Evolutionary conservation across 2,113 vertebrate genomes (phyloP).

Genomic region (Girardinichthys multiradiatus): DNA sequence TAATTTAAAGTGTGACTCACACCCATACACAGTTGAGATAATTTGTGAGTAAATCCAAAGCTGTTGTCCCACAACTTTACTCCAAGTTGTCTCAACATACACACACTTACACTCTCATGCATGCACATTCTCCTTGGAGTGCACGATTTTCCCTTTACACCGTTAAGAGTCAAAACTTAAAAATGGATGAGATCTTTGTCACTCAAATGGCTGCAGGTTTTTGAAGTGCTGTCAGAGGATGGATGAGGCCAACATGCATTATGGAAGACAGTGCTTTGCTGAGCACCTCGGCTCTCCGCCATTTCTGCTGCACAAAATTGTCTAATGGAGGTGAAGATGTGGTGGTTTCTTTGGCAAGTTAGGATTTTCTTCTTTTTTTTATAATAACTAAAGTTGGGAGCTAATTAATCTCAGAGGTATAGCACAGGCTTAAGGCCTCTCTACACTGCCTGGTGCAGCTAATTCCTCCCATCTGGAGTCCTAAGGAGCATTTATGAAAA

Average conservation of each 20-base stretch:
- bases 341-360: slow-evolving; percentile 69
- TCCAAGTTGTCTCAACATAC: slow-evolving; percentile 70
- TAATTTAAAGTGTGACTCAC: slow-evolving; percentile 76
- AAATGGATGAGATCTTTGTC: slow-evolving; percentile 85
- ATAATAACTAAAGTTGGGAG: slow-evolving; percentile 77
- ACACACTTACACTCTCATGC: neutral
- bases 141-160: slow-evolving; percentile 53
- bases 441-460: slow-evolving; percentile 67
- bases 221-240: slow-evolving; percentile 78
- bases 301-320: slow-evolving; percentile 62
- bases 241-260: slow-evolving; percentile 79
- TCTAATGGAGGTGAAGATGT: slow-evolving; percentile 72
- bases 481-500: slow-evolving; percentile 74
- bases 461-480: slow-evolving; percentile 76
- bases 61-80: slow-evolving; percentile 76
- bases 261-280: slow-evolving; percentile 72
- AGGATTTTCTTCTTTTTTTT: slow-evolving; percentile 52
- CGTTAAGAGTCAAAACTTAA: slow-evolving; percentile 77
- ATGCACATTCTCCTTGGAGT: slow-evolving; percentile 17
- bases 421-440: slow-evolving; percentile 66
- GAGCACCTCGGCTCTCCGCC: slow-evolving; percentile 61
- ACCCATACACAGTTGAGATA: slow-evolving; percentile 64
- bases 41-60: slow-evolving; percentile 75
- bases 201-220: slow-evolving; percentile 81
- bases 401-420: slow-evolving; percentile 83